Percentiles rank a stretch among this genome's conserved stretches.
Conservation (phyloP, 35 echinoderm and acorn worm species). For the Heliocidaris tuberculata region DNA sequence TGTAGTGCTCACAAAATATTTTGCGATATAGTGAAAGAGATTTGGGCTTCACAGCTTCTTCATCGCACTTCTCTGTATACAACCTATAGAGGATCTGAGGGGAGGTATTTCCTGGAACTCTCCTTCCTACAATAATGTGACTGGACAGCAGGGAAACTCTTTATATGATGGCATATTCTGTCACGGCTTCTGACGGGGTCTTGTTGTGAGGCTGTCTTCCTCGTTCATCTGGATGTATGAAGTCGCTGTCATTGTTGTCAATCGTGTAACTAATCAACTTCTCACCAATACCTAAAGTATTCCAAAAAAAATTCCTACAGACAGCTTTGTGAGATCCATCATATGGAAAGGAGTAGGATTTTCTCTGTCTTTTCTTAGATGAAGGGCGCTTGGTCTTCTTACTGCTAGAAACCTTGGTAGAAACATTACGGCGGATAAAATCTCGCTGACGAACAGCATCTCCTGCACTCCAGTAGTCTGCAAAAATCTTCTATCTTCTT, state of each 20-base stretch:
- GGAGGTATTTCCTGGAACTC: background rate
- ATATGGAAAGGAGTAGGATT: background rate
- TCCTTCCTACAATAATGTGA: background rate
- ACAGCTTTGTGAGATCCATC: background rate
- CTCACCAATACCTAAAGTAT: background rate
- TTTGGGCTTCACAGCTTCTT: background rate
- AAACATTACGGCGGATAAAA: background rate
- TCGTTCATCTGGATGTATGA: background rate
- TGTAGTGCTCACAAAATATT: constrained; percentile 29
- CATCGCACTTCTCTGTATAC: too few relatives aligned
- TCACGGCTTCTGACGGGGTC: background rate
- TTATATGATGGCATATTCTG: background rate
- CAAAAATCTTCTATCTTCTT: background rate
- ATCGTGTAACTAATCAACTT: background rate
- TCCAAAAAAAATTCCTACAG: background rate
- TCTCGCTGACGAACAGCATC: constrained; percentile 28
- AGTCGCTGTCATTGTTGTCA: background rate
- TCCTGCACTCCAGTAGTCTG: constrained; percentile 36
- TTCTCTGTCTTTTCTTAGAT: background rate
- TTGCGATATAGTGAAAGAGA: background rate
- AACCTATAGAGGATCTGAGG: background rate
- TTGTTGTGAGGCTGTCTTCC: background rate
- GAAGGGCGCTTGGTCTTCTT: too few relatives aligned
- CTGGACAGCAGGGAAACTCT: background rate
- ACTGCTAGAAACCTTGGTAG: too few relatives aligned